Conservation (phyloP, 2,797 vertebrate species). For the Hemibagrus guttatus region DNA sequence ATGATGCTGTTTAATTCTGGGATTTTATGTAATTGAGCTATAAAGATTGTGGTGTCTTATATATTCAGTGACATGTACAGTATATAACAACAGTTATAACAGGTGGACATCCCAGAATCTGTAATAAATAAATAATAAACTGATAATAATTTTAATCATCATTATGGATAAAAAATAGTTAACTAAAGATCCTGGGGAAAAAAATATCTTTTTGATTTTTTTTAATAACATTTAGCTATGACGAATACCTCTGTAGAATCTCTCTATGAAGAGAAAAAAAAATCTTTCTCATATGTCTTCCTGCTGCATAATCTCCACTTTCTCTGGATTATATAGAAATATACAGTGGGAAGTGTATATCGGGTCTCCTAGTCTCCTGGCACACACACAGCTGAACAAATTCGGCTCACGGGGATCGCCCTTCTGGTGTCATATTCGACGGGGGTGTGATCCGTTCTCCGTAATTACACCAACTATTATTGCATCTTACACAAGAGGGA, state of each 20-base stretch:
- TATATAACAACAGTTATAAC: background rate
- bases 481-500: constrained; percentile 45
- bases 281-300: background rate
- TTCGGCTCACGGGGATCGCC: constrained; percentile 36
- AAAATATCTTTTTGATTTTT: too few species aligned
- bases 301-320: background rate
- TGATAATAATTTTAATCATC: background rate
- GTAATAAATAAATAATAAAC: background rate
- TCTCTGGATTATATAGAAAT: background rate
- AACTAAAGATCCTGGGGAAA: too few species aligned
- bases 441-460: constrained; percentile 50
- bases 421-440: constrained; percentile 48
- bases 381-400: constrained; percentile 29
- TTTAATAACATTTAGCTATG: background rate
- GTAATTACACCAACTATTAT: constrained; percentile 56
- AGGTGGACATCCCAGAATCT: background rate
- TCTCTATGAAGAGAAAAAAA: background rate
- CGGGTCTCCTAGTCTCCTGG: constrained; percentile 29
- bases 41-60: background rate
- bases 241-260: background rate
- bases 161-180: background rate
- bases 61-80: background rate
- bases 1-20: background rate
- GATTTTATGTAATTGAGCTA: background rate
- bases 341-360: constrained; percentile 18